These are phyloP conservation scores for Catharus fuscescens DNA, from an alignment of 2,113 vertebrate species.

Conservation along the genomic window DNA sequence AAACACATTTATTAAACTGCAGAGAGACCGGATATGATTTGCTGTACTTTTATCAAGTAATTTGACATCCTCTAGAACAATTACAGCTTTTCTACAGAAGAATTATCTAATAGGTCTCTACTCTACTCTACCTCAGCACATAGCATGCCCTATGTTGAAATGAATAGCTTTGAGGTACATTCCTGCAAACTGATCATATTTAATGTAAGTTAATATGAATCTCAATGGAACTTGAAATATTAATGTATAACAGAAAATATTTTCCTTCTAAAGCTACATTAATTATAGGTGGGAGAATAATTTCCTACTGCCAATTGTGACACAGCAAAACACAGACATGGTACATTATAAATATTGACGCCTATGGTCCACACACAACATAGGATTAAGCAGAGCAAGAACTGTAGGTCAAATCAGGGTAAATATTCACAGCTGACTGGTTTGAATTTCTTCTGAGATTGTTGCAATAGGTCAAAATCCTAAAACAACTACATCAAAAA, in stretches of 20 bases:
- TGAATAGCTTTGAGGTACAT: neutral
- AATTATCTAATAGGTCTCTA: neutral
- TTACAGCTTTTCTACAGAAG: neutral
- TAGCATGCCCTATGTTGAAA: neutral
- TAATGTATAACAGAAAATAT: neutral
- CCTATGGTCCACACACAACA: neutral
- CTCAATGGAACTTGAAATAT: neutral
- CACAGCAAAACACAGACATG: neutral
- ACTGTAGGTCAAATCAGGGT: neutral
- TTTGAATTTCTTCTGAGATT: neutral
- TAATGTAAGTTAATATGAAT: neutral
- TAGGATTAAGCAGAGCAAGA: neutral
- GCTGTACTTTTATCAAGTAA: neutral
- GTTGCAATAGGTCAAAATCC: neutral
- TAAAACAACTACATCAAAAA: neutral
- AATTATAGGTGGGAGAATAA: neutral
- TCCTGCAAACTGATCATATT: neutral
- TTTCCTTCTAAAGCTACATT: neutral
- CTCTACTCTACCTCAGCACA: neutral
- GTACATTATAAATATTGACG: neutral
- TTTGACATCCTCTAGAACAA: neutral
- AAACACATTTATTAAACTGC: neutral
- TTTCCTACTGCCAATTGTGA: neutral
- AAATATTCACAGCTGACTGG: neutral
- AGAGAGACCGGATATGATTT: neutral